Evolutionary conservation across 2,797 vertebrate genomes (phyloP).

Genomic region (Micromesistius poutassou): DNA sequence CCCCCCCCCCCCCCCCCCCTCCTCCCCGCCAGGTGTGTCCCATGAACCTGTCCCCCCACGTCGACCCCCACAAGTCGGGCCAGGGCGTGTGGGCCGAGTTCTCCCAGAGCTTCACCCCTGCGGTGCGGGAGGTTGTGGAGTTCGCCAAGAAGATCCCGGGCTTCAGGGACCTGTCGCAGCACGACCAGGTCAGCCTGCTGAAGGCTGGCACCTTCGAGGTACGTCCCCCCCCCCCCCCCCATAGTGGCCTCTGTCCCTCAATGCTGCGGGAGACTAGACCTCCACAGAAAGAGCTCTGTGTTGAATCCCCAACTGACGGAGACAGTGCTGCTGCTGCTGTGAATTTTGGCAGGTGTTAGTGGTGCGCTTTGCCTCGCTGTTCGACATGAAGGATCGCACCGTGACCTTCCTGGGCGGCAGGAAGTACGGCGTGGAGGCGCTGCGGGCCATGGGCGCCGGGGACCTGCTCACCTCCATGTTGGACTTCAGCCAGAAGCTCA

Average conservation of each 20-base stretch:
- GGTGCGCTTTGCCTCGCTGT: constrained; percentile 91
- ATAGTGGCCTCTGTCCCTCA: not conserved
- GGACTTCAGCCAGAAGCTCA: constrained; percentile 94
- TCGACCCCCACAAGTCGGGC: constrained; percentile 89
- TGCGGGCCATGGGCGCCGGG: constrained; percentile 90
- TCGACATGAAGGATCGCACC: constrained; percentile 85
- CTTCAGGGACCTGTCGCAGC: constrained; percentile 90
- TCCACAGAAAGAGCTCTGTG: not conserved
- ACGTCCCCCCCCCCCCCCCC: constrained; percentile 30
- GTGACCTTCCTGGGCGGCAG: constrained; percentile 93
- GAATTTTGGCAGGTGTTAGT: constrained; percentile 82
- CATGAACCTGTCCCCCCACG: constrained; percentile 89
- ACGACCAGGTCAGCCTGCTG: constrained; percentile 93
- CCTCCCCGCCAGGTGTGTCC: constrained; percentile 85
- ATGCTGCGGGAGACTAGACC: not conserved
- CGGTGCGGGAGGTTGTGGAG: constrained; percentile 95
- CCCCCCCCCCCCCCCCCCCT: not conserved
- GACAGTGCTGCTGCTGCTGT: not conserved
- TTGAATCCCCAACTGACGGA: not conserved
- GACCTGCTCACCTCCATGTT: constrained; percentile 95
- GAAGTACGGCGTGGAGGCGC: constrained; percentile 85
- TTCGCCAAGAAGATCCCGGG: constrained; percentile 95
- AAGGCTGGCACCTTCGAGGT: constrained; percentile 98
- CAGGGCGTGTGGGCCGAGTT: constrained; percentile 97
- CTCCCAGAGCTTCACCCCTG: constrained; percentile 93